Conservation (phyloP, 1,140 invertebrate species). For the Bombus consobrinus region DNA sequence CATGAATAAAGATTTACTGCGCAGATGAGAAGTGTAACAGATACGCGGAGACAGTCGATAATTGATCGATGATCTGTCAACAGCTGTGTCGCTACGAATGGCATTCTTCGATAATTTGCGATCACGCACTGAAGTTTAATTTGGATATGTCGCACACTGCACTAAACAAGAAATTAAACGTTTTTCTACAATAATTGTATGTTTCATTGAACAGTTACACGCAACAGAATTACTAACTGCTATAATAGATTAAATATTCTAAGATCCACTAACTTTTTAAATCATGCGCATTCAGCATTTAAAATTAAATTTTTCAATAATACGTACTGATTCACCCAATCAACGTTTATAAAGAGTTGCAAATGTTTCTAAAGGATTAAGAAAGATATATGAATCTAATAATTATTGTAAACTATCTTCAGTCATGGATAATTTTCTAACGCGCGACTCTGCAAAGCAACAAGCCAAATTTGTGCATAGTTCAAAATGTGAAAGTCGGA, state of each 20-base stretch:
- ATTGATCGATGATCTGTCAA: conserved; percentile 15
- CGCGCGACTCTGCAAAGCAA: background rate
- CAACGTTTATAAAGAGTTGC: no score
- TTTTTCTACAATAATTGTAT: background rate
- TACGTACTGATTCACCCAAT: no score
- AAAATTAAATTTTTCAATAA: no score
- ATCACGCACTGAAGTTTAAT: background rate
- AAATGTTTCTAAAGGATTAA: no score
- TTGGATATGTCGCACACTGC: no score
- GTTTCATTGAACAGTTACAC: no score
- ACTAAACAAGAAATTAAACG: background rate
- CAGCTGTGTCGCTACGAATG: no score
- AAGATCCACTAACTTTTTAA: no score
- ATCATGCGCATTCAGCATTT: no score
- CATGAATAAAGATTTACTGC: background rate
- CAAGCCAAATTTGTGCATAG: background rate
- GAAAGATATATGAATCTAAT: no score
- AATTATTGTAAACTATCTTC: no score
- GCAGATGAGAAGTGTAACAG: background rate
- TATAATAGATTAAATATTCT: background rate
- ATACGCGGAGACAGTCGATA: background rate
- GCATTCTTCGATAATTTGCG: background rate
- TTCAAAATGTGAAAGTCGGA: background rate
- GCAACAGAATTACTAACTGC: background rate
- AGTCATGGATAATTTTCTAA: no score